Conservation (phyloP, 2,113 vertebrate species). For the Helogale parvula region DNA sequence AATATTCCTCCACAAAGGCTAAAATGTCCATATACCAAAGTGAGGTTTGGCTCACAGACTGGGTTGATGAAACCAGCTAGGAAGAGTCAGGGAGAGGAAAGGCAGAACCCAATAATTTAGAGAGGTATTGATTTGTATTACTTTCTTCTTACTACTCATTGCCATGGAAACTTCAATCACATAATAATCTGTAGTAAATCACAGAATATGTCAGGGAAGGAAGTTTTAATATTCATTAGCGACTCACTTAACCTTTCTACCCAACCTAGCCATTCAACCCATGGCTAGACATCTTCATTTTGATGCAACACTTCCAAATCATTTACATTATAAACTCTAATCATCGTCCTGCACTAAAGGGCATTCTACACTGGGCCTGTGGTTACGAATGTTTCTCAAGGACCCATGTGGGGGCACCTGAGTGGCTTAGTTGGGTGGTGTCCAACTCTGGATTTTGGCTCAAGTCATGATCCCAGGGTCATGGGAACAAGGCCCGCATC, state of each 20-base stretch:
- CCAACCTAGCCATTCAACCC: neutral
- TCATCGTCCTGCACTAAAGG: neutral
- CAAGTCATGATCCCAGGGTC: too few species aligned
- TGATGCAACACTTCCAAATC: neutral
- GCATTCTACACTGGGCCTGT: neutral
- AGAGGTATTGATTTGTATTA: neutral
- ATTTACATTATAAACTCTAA: neutral
- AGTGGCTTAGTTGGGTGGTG: too few species aligned
- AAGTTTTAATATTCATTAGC: neutral
- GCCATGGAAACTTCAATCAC: neutral
- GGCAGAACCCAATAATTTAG: neutral
- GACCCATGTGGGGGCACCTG: neutral
- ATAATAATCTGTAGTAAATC: neutral
- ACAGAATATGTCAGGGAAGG: neutral
- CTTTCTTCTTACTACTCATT: neutral
- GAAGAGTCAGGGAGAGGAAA: neutral
- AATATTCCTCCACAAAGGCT: neutral
- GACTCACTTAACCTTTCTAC: neutral
- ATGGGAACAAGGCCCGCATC: too few species aligned
- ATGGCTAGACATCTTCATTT: neutral
- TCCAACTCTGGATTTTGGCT: too few species aligned
- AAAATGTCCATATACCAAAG: neutral
- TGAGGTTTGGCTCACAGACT: neutral
- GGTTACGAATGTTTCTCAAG: neutral
- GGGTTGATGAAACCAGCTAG: neutral